These are phyloP conservation scores for Hippocampus guttulatus DNA, from an alignment of 2,113 vertebrate genomes.

Conservation along the genomic window DNA sequence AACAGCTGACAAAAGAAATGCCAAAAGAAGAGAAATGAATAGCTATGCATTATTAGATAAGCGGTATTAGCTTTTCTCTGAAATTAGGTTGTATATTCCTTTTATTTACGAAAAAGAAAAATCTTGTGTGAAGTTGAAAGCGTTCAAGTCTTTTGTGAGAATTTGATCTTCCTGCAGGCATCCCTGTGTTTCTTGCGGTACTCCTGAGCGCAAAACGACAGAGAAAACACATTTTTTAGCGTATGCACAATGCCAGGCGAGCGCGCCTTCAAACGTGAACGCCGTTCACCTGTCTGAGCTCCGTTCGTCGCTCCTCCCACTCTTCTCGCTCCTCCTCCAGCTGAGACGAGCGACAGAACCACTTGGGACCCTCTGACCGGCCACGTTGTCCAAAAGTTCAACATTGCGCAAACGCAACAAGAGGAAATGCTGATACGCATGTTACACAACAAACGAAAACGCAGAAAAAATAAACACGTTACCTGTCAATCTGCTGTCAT, in stretches of 20 bases:
- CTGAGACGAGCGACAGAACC: slow-evolving; percentile 74
- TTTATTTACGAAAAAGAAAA: neutral
- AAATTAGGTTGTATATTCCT: neutral
- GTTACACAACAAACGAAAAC: neutral
- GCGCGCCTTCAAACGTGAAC: neutral
- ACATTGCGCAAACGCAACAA: neutral
- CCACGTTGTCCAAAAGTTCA: neutral
- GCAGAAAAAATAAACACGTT: neutral
- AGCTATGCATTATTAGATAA: neutral
- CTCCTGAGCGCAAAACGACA: slow-evolving; percentile 68
- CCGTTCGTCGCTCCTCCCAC: slow-evolving; percentile 78
- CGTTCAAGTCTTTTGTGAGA: slow-evolving; percentile 40
- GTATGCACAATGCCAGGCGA: neutral
- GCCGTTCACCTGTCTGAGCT: slow-evolving; percentile 55
- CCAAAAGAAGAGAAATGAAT: neutral
- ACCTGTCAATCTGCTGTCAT: slow-evolving; percentile 82
- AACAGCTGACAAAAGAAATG: neutral
- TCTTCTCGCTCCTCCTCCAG: slow-evolving; percentile 71
- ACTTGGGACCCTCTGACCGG: slow-evolving; percentile 71
- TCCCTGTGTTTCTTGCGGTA: slow-evolving; percentile 89
- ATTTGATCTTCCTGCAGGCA: slow-evolving; percentile 76
- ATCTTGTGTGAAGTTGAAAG: neutral
- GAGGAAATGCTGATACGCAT: neutral
- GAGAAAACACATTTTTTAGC: neutral
- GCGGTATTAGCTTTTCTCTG: neutral